phyloP scores from a whole-genome alignment of 2,797 vertebrate genomes.

The Ceryle rudis region DNA sequence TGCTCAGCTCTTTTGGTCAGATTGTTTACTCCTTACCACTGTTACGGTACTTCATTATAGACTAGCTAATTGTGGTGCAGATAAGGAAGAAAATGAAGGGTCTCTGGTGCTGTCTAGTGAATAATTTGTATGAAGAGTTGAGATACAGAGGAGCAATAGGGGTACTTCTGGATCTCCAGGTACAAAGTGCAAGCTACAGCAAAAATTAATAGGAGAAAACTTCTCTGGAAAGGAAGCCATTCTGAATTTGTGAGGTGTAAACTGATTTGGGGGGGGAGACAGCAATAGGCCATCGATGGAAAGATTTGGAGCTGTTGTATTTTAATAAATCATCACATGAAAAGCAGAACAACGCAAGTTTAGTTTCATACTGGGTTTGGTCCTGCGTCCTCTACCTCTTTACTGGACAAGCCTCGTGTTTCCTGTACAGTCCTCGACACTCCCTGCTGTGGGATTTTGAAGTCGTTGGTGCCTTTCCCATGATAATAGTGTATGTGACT shows the following conservation, averaged over 20 bases:
- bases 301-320: not conserved
- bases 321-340: not conserved
- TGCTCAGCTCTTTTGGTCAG: not conserved
- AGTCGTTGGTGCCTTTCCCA: not conserved
- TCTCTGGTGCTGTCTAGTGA: not conserved
- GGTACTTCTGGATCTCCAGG: not conserved
- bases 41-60: not conserved
- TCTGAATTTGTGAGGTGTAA: not conserved
- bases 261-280: not conserved
- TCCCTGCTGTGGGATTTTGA: not conserved
- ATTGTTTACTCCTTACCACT: not conserved
- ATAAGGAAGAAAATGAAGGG: not conserved
- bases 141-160: not conserved
- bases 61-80: not conserved
- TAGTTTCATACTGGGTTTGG: not conserved
- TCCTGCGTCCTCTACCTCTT: not conserved
- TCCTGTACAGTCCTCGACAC: fast-evolving
- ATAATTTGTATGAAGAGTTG: not conserved
- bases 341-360: not conserved
- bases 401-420: not conserved
- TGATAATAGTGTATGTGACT: not conserved
- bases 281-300: not conserved
- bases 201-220: not conserved
- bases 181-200: not conserved
- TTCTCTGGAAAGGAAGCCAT: not conserved